Evolutionary conservation across 2,113 vertebrate species (phyloP).

Genomic region (Muntiacus muntjak): DNA sequence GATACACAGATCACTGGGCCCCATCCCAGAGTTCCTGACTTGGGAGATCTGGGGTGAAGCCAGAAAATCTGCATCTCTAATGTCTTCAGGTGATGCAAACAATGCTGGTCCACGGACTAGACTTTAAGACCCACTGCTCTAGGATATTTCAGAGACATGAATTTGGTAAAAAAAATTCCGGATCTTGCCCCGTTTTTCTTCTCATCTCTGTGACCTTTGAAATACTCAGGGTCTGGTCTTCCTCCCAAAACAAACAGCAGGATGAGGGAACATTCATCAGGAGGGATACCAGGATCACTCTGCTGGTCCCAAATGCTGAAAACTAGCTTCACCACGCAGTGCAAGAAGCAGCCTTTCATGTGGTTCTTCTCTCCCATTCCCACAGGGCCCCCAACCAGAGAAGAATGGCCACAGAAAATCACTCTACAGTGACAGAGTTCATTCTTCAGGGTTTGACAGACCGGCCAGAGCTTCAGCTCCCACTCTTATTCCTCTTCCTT

Average conservation of each 20-base stretch:
- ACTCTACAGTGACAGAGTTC: constrained; percentile 50
- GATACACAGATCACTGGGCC: not conserved
- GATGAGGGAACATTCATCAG: not conserved
- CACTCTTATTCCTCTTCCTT: constrained; percentile 63
- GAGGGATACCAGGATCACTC: not conserved
- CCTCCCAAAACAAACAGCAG: not conserved
- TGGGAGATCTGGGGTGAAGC: not conserved
- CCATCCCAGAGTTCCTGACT: not conserved
- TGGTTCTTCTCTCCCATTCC: not conserved
- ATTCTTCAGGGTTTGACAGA: constrained; percentile 58
- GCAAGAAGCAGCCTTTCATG: not conserved
- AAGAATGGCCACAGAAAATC: constrained; percentile 55
- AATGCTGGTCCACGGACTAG: not conserved
- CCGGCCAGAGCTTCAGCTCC: constrained; percentile 16
- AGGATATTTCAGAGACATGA: not conserved
- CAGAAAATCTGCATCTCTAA: not conserved
- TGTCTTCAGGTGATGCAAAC: not conserved
- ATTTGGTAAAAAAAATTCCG: not conserved
- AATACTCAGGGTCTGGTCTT: not conserved
- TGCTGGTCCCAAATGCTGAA: not conserved
- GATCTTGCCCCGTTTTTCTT: not conserved
- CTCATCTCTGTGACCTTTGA: not conserved
- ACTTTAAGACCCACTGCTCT: not conserved
- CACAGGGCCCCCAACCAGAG: not conserved
- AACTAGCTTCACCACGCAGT: not conserved